A percentile compares a stretch with the other conserved stretches of the same genome.
phyloP scores from a whole-genome alignment of 2,888 invertebrate genomes.

The Lagria hirta region DNA sequence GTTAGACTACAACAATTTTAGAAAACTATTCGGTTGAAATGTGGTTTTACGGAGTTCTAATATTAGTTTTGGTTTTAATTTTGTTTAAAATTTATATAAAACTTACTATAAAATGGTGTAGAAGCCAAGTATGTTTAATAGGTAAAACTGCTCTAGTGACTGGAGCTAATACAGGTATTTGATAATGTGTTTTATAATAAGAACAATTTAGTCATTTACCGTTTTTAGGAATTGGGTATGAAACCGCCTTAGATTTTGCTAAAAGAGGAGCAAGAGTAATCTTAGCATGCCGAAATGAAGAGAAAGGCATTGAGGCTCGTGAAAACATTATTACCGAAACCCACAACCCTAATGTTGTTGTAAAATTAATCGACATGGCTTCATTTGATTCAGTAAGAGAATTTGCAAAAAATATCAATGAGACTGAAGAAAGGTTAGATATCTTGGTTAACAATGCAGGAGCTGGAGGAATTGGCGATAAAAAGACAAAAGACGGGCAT shows the following conservation, averaged over 20 bases:
- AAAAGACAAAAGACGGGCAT: slow-evolving; percentile 2
- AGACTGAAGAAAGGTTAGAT: slow-evolving; percentile 59
- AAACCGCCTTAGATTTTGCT: slow-evolving; percentile 56
- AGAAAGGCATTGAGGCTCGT: slow-evolving; percentile 44
- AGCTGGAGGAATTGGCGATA: background rate
- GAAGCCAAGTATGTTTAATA: slow-evolving; percentile 31
- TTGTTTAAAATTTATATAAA: no score
- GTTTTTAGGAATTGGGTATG: slow-evolving; percentile 54
- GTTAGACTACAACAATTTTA: no score
- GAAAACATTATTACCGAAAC: slow-evolving; percentile 47
- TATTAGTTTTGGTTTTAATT: no score
- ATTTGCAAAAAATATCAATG: slow-evolving; percentile 64
- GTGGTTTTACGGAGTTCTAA: no score
- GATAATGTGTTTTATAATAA: background rate
- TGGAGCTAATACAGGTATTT: slow-evolving; percentile 34
- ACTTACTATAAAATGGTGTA: no score
- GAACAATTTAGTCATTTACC: slow-evolving; percentile 2
- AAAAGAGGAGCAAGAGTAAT: slow-evolving; percentile 57
- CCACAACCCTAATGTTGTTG: slow-evolving; percentile 48
- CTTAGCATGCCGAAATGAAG: slow-evolving; percentile 51
- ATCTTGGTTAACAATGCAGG: slow-evolving; percentile 69
- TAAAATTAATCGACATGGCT: slow-evolving; percentile 58
- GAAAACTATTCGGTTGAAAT: no score
- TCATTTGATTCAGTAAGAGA: slow-evolving; percentile 60
- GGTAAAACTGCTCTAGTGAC: slow-evolving; percentile 36